These are phyloP conservation scores for Polia nebulosa DNA, from an alignment of 2,888 invertebrate species.

Conservation along the genomic window DNA sequence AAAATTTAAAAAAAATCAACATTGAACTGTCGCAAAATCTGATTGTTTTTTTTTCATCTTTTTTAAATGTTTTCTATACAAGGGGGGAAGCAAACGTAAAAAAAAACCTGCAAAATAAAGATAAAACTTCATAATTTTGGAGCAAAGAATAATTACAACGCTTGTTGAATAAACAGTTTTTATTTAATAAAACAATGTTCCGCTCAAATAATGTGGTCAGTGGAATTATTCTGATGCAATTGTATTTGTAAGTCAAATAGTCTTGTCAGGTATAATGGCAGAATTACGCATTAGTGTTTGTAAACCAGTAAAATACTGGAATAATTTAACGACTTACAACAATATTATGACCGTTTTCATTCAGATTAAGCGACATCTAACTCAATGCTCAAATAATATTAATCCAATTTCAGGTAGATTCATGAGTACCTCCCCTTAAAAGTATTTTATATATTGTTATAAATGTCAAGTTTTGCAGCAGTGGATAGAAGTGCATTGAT, in stretches of 20 bases:
- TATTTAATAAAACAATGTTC: conserved; percentile 28
- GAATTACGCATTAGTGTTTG: conserved; percentile 79
- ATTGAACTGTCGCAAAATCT: not conserved
- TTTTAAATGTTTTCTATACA: not conserved
- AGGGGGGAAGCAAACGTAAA: not conserved
- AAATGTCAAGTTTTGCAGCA: not conserved
- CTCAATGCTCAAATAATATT: too few relatives aligned
- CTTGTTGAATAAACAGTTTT: conserved; percentile 36
- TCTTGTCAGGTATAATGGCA: conserved; percentile 64
- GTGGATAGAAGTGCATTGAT: not conserved
- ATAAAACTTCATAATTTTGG: not conserved
- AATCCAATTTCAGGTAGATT: too few relatives aligned
- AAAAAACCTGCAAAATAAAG: not conserved
- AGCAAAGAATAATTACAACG: conserved; percentile 42
- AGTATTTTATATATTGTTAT: not conserved
- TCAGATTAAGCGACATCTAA: not conserved
- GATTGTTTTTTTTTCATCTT: not conserved
- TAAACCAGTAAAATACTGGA: conserved; percentile 17
- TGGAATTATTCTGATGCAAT: conserved; percentile 58
- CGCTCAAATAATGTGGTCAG: conserved; percentile 55
- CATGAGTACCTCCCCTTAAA: not conserved
- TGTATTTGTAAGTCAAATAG: conserved; percentile 74
- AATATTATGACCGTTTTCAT: not conserved
- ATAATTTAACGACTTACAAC: not conserved
- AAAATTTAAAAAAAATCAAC: not conserved